Conservation (phyloP, 2,113 vertebrate species). For the Eolophus roseicapilla region DNA sequence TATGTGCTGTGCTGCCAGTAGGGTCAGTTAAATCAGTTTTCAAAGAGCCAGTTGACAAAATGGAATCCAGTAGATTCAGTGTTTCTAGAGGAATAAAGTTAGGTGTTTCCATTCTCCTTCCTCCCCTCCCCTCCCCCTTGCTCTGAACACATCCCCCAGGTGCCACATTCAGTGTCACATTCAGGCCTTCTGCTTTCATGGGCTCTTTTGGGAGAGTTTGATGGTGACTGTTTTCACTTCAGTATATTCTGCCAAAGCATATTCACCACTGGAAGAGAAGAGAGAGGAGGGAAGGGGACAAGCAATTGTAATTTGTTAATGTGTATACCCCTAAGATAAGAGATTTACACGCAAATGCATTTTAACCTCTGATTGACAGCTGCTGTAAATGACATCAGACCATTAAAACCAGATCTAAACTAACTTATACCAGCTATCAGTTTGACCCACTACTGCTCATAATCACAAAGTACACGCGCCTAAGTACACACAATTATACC, state of each 20-base stretch:
- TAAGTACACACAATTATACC: not conserved
- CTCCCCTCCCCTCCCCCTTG: constrained; percentile 2
- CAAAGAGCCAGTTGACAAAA: constrained; percentile 8
- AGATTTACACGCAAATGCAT: not conserved
- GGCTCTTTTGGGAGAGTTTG: constrained; percentile 84
- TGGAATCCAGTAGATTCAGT: constrained; percentile 36
- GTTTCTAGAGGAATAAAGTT: constrained; percentile 40
- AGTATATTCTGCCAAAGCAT: constrained; percentile 89
- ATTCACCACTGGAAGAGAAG: constrained; percentile 84
- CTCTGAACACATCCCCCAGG: not conserved
- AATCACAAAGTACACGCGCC: not conserved
- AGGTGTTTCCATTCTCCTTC: constrained; percentile 2
- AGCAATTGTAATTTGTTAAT: not conserved
- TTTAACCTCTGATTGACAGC: not conserved
- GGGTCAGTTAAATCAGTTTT: not conserved
- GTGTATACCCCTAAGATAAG: not conserved
- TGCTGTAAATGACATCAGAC: not conserved
- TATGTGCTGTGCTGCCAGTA: not conserved
- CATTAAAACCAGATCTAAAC: not conserved
- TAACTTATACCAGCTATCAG: not conserved
- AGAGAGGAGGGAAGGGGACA: not conserved
- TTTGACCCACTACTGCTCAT: not conserved
- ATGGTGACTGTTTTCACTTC: constrained; percentile 95
- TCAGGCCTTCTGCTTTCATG: constrained; percentile 70
- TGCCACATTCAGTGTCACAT: constrained; percentile 69